Conservation (phyloP, 92 coral and sea anemone genomes). For the Heteractis magnifica region DNA sequence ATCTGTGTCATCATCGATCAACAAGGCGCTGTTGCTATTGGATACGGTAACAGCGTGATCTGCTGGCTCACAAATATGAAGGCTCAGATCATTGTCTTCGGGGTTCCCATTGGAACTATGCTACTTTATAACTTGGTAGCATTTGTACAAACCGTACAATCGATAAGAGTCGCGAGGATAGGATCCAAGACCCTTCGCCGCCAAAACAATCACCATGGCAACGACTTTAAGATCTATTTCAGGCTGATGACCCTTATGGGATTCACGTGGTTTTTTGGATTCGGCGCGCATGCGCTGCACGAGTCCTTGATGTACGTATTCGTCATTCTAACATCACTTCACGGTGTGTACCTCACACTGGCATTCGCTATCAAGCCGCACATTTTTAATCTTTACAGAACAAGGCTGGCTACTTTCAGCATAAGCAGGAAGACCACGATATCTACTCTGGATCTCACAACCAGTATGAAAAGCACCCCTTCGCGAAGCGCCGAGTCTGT, state of each 20-base stretch:
- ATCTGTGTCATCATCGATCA: conserved; percentile 56
- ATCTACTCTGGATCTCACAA: conserved; percentile 23
- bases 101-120: conserved; percentile 45
- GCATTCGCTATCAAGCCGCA: conserved; percentile 57
- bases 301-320: conserved; percentile 44
- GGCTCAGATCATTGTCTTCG: conserved; percentile 45
- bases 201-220: conserved; percentile 28
- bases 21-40: conserved; percentile 46
- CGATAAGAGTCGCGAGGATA: conserved; percentile 53
- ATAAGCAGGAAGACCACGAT: conserved; percentile 28
- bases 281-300: conserved; percentile 42
- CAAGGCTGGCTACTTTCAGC: conserved; percentile 19
- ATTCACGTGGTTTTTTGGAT: conserved; percentile 54
- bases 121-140: conserved; percentile 33
- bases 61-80: conserved; percentile 60
- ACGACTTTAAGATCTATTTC: conserved; percentile 48
- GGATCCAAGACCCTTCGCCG: conserved; percentile 42
- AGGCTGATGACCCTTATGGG: conserved; percentile 62
- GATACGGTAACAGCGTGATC: conserved; percentile 48
- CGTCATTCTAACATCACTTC: conserved; percentile 39
- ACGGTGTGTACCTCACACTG: conserved; percentile 58
- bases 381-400: conserved; percentile 33
- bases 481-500: conserved; percentile 21
- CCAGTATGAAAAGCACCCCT: conserved; percentile 10
- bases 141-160: conserved; percentile 54